These are phyloP conservation scores for Anabas testudineus DNA, from an alignment of 2,797 vertebrate species.

Conservation along the genomic window DNA sequence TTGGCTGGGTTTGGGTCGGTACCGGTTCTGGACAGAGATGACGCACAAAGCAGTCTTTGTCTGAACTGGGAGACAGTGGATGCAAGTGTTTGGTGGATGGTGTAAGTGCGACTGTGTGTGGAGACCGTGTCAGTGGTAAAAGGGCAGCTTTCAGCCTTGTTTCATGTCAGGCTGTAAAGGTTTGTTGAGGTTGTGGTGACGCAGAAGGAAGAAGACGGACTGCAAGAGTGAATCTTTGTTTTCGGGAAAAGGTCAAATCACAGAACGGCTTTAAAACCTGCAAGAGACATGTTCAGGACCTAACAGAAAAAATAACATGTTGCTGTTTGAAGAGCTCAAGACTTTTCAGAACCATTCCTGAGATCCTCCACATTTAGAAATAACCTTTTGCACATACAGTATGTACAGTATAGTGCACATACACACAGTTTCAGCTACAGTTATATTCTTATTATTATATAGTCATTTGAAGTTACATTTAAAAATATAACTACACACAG, in stretches of 20 bases:
- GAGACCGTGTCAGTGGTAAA: slow-evolving; percentile 29
- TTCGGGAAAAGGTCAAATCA: neutral
- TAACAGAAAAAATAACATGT: too few relatives aligned
- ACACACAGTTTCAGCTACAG: too few relatives aligned
- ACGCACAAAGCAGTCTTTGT: slow-evolving; percentile 60
- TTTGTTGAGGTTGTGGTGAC: slow-evolving; percentile 35
- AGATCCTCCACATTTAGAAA: too few relatives aligned
- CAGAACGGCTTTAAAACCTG: neutral
- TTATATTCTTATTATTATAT: too few relatives aligned
- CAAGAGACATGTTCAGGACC: too few relatives aligned
- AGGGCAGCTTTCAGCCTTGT: slow-evolving; percentile 67
- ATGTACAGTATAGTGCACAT: too few relatives aligned
- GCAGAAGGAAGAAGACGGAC: slow-evolving; percentile 10
- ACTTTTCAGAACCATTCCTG: too few relatives aligned
- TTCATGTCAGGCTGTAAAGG: slow-evolving; percentile 39
- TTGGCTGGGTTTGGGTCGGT: slow-evolving; percentile 28
- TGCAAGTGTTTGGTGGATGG: slow-evolving; percentile 28
- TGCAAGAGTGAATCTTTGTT: neutral
- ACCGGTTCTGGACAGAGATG: slow-evolving; percentile 47
- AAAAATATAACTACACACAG: too few relatives aligned
- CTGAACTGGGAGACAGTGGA: slow-evolving; percentile 24
- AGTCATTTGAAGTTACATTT: too few relatives aligned
- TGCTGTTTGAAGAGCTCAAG: too few relatives aligned
- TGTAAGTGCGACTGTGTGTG: neutral
- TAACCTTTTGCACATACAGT: too few relatives aligned